phyloP scores from a whole-genome alignment of 2,113 vertebrate species.

The Lepus europaeus region DNA sequence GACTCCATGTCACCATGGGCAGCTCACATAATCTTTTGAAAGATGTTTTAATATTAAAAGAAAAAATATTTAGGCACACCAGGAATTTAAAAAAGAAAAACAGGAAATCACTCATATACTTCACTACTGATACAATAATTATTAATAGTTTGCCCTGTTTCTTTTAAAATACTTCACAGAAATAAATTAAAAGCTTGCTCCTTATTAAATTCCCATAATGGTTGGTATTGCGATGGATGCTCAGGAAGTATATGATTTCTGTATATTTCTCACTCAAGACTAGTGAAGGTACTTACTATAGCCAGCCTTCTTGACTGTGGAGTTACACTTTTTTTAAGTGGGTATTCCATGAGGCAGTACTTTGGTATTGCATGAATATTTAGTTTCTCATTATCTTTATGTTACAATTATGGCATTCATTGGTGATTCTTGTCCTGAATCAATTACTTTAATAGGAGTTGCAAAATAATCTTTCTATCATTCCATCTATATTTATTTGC shows the following conservation, averaged over 20 bases:
- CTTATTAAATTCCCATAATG: not conserved
- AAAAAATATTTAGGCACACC: not conserved
- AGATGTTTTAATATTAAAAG: not conserved
- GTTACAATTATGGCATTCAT: not conserved
- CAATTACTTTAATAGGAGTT: not conserved
- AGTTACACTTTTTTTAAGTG: not conserved
- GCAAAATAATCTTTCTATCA: not conserved
- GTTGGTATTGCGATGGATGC: not conserved
- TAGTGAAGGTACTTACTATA: not conserved
- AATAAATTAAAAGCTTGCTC: not conserved
- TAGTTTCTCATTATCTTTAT: not conserved
- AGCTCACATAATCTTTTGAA: not conserved
- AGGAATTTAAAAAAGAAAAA: not conserved
- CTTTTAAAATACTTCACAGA: not conserved
- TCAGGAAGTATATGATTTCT: not conserved
- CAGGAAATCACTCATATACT: not conserved
- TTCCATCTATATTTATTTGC: constrained; percentile 8
- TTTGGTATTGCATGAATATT: not conserved
- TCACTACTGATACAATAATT: not conserved
- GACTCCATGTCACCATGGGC: not conserved
- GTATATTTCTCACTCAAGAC: not conserved
- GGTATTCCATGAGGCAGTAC: not conserved
- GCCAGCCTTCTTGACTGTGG: not conserved
- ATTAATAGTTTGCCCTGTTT: not conserved
- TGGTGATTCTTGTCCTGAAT: not conserved